These are phyloP conservation scores for Neopelma chrysocephalum DNA, from an alignment of 2,797 vertebrate genomes.

Conservation along the genomic window DNA sequence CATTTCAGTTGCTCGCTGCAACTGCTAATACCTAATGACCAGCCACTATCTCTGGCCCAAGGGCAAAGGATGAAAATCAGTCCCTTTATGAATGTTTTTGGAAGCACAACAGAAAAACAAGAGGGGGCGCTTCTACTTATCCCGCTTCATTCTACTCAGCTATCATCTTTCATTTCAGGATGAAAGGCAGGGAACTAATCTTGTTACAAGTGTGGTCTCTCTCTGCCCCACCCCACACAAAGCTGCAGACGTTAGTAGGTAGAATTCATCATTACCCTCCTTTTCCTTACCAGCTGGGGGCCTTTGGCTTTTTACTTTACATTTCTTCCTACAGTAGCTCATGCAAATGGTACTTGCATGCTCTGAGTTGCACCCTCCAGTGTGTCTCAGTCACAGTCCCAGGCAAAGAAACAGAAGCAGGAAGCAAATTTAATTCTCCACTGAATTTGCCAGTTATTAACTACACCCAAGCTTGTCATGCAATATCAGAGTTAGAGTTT, in stretches of 20 bases:
- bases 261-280: neutral
- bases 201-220: neutral
- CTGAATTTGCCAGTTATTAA: neutral
- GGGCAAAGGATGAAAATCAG: neutral
- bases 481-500: neutral
- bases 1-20: conserved; percentile 19
- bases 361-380: neutral
- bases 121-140: neutral
- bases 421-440: neutral
- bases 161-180: neutral
- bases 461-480: neutral
- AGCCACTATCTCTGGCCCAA: neutral
- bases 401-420: neutral
- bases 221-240: neutral
- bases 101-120: neutral
- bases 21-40: neutral
- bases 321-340: neutral
- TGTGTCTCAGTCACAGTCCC: neutral
- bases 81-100: neutral
- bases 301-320: neutral
- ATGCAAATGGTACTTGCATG: neutral
- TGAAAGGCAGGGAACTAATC: neutral
- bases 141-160: neutral
- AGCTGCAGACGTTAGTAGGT: neutral
- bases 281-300: neutral